These are phyloP conservation scores for Calliphora vomitoria DNA, from an alignment of 2,888 invertebrate genomes.

Conservation along the genomic window DNA sequence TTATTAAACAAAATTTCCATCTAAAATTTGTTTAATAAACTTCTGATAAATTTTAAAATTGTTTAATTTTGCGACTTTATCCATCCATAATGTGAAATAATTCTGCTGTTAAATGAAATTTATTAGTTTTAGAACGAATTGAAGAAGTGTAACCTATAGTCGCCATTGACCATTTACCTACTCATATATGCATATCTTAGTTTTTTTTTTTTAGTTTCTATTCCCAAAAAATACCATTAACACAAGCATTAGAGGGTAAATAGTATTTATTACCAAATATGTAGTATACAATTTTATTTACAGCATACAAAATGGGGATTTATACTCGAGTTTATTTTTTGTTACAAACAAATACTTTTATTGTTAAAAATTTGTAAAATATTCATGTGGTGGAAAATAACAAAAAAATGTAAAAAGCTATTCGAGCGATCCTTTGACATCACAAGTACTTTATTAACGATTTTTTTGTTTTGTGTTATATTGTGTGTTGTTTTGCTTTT, in stretches of 20 bases:
- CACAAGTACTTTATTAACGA: constrained; percentile 31
- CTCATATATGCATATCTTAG: neutral
- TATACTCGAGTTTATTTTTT: neutral
- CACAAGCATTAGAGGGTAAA: constrained; percentile 18
- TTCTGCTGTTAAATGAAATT: too few species aligned
- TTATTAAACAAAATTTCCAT: too few species aligned
- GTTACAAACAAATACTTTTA: neutral
- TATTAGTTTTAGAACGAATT: too few species aligned
- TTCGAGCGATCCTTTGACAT: neutral
- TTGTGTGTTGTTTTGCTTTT: neutral
- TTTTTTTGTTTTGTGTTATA: constrained; percentile 7
- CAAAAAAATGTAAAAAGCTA: neutral
- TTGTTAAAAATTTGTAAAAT: constrained; percentile 12
- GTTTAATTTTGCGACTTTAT: too few species aligned
- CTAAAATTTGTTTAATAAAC: too few species aligned
- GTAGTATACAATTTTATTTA: constrained; percentile 10
- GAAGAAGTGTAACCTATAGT: too few species aligned
- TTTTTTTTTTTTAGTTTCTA: neutral
- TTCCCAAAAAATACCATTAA: constrained; percentile 4
- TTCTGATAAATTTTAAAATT: too few species aligned
- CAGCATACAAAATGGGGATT: constrained; percentile 24
- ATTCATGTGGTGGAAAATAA: constrained; percentile 30
- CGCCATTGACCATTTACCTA: too few species aligned
- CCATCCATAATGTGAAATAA: too few species aligned
- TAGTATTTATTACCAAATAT: constrained; percentile 40